phyloP scores from a whole-genome alignment of 2,888 invertebrate genomes.

The Stegana nigrithorax region DNA sequence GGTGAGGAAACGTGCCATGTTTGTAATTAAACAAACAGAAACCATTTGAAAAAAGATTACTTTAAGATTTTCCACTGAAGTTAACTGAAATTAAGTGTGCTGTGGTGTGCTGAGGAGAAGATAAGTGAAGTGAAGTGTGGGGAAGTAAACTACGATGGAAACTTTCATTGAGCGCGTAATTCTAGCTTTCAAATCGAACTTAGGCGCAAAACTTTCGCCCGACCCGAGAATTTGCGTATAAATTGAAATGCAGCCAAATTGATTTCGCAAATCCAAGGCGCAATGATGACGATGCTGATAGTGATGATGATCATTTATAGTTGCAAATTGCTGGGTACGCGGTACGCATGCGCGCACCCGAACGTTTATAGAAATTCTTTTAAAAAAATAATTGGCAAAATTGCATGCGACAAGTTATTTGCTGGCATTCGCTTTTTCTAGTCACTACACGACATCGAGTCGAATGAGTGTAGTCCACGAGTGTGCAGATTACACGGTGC shows the following conservation, averaged over 20 bases:
- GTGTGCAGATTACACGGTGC: too few species aligned
- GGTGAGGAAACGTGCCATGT: constrained; percentile 68
- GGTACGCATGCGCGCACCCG: neutral
- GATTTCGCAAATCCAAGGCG: constrained; percentile 6
- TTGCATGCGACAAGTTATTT: neutral
- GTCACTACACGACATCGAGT: too few species aligned
- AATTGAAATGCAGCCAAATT: constrained; percentile 31
- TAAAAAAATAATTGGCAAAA: neutral
- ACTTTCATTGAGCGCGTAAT: constrained; percentile 35
- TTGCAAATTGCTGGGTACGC: neutral
- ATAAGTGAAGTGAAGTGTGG: too few species aligned
- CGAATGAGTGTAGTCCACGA: too few species aligned
- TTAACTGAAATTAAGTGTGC: too few species aligned
- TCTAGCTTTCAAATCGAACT: constrained; percentile 41
- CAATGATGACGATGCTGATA: neutral
- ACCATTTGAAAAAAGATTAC: too few species aligned
- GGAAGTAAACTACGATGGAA: too few species aligned
- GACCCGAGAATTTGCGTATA: constrained; percentile 17
- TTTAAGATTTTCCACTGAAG: too few species aligned
- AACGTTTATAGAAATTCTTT: neutral
- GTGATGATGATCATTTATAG: constrained; percentile 1
- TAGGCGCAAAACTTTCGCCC: constrained; percentile 44
- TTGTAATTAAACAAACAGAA: neutral
- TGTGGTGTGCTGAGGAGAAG: too few species aligned
- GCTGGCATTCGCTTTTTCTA: too few species aligned